A percentile compares a stretch with the other conserved stretches of the same genome.
phyloP scores from a whole-genome alignment of 2,888 invertebrate genomes.

The Nematopogon swammerdamellus region DNA sequence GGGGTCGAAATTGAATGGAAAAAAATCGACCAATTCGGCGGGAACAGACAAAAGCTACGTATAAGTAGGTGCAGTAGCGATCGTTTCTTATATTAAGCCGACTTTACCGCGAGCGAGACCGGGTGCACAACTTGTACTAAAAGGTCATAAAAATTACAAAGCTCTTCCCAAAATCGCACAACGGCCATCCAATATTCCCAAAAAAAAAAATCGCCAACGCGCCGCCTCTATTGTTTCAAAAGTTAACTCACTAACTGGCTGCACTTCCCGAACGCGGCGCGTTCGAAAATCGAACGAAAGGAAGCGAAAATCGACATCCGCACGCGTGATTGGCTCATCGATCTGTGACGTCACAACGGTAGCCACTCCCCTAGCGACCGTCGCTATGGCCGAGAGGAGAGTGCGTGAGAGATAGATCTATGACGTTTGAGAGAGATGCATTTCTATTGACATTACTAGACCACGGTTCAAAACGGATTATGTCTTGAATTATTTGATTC shows the following conservation, averaged over 20 bases:
- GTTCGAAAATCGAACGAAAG: constrained; percentile 18
- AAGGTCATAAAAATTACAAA: no score
- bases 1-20: no score
- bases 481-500: constrained; percentile 1
- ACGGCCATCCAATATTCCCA: no score
- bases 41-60: no score
- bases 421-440: constrained; percentile 30
- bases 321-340: constrained; percentile 31
- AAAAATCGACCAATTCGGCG: no score
- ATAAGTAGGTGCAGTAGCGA: no score
- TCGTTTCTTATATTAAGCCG: no score
- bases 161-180: no score
- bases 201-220: background rate
- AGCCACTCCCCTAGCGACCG: constrained; percentile 51
- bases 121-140: no score
- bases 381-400: constrained; percentile 50
- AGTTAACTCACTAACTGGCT: background rate
- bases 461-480: constrained; percentile 14
- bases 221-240: background rate
- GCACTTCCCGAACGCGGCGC: background rate
- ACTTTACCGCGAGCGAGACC: no score
- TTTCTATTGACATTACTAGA: constrained; percentile 24
- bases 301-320: constrained; percentile 30
- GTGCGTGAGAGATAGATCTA: constrained; percentile 27
- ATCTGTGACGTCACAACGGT: constrained; percentile 36